Evolutionary conservation across 2,888 invertebrate genomes (phyloP), one percentile per base, ranked within the genome.

Genomic region (Caenorhabditis parvicauda): DNA sequence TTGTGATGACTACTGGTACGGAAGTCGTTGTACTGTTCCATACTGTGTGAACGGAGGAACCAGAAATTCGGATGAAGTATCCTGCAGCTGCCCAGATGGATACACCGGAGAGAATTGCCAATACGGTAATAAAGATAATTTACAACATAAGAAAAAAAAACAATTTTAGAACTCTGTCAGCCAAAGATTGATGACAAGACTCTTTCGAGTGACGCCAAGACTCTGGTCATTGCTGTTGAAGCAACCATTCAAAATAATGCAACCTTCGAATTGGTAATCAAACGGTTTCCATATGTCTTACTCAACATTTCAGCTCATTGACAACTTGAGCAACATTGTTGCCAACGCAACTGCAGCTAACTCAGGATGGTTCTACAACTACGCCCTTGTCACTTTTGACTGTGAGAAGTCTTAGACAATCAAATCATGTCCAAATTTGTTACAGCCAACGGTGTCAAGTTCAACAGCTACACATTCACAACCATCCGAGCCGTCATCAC

Each of bases 11-110:
- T 73, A 71, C 57, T 75, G 65, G 67, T 65, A 64, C 12, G 75
- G 72, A 48, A 59, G 45, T 12, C 54, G 38, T 24, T 68, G 68
- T 44, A 61, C 67, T 1, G 53, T 67, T 12, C 70, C 70, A 53
- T 56, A 67, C 38, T 75, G 75, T 48, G 67, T 68, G 0, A 75
- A 75, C 37, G 71, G 71, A 24, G 75, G 75, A 54, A 71, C 64
- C 3, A 57, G 62, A 39, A 63, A 60, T 25, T 2, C 54, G 14
- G 58, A 64, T 47, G 48, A 63, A 21, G 38, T 41, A 1, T 21
- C 48, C 5, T 75, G 75, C 49, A 24, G 45, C 21, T 75, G 75
- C 44, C 64, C 67, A 19, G 54, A 53, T 35, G 71, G 72, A 45
- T 72, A 58, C 41, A 41, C 48, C 9, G 74, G 74, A 42, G 50